Percentiles rank a stretch among this genome's conserved stretches.
These are phyloP conservation scores for Dryadula phaetusa DNA, from an alignment of 2,888 invertebrate genomes.

Conservation along the genomic window DNA sequence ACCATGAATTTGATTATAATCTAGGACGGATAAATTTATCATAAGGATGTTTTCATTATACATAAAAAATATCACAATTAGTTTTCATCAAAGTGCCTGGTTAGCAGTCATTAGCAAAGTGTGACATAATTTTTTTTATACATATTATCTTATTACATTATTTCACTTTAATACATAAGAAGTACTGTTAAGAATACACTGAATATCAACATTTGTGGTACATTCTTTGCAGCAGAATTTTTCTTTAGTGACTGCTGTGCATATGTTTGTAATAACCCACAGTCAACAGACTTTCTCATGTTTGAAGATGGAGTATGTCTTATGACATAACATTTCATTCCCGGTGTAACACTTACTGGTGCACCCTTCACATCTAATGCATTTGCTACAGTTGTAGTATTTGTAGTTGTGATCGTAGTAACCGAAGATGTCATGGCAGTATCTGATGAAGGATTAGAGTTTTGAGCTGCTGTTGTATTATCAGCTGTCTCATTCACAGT, in stretches of 20 bases:
- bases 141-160: not conserved
- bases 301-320: conserved; percentile 57
- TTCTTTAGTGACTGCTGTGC: conserved; percentile 67
- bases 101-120: not conserved
- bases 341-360: conserved; percentile 69
- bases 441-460: conserved; percentile 37
- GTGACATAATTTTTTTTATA: not conserved
- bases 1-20: not conserved
- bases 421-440: conserved; percentile 59
- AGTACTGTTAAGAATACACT: conserved; percentile 51
- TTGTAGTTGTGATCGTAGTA: conserved; percentile 61
- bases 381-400: conserved; percentile 67
- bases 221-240: conserved; percentile 62
- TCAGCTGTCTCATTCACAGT: conserved; percentile 56
- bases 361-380: conserved; percentile 77
- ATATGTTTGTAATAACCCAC: conserved; percentile 70
- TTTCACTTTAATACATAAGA: conserved; percentile 40
- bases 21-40: conserved; percentile 5
- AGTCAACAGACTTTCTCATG: conserved; percentile 67
- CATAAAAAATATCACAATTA: not conserved
- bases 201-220: conserved; percentile 61
- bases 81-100: not conserved
- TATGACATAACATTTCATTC: conserved; percentile 73
- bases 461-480: conserved; percentile 53
- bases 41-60: not conserved